Conservation (phyloP, 2,797 vertebrate species). For the Mormyrus hasselquistii region DNA sequence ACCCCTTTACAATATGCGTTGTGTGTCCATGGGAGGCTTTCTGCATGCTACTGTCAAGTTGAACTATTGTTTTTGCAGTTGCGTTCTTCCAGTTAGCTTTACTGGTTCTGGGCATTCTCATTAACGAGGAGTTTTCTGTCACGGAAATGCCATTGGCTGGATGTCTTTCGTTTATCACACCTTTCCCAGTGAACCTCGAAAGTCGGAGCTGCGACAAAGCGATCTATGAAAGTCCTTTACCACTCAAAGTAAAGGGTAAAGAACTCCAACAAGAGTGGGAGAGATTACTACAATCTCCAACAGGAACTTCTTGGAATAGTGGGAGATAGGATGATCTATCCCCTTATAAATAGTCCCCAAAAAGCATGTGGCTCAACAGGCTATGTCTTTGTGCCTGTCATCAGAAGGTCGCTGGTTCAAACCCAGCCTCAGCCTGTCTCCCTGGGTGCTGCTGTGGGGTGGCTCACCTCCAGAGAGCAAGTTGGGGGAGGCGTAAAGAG, state of each 20-base stretch:
- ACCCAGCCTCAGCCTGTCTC: too few relatives aligned
- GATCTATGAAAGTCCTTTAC: not conserved
- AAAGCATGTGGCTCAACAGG: not conserved
- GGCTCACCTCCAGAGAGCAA: too few relatives aligned
- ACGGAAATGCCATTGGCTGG: not conserved
- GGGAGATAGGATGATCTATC: not conserved
- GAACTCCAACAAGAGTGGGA: not conserved
- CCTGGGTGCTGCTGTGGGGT: too few relatives aligned
- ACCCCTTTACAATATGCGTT: not conserved
- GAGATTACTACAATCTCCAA: not conserved
- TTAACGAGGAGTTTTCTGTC: not conserved
- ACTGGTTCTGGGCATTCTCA: not conserved
- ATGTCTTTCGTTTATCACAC: not conserved
- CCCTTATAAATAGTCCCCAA: not conserved
- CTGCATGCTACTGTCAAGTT: not conserved
- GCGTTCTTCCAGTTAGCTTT: not conserved
- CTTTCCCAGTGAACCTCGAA: not conserved
- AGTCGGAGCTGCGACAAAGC: not conserved
- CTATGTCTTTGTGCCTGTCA: too few relatives aligned
- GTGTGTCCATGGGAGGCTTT: not conserved
- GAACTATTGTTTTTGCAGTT: not conserved
- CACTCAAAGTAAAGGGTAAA: not conserved
- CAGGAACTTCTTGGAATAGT: not conserved
- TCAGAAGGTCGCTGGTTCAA: not conserved
- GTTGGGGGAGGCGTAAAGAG: too few relatives aligned